Percentiles rank a stretch among this genome's conserved stretches.
phyloP scores from a whole-genome alignment of 1,140 invertebrate genomes.

The Battus philenor region DNA sequence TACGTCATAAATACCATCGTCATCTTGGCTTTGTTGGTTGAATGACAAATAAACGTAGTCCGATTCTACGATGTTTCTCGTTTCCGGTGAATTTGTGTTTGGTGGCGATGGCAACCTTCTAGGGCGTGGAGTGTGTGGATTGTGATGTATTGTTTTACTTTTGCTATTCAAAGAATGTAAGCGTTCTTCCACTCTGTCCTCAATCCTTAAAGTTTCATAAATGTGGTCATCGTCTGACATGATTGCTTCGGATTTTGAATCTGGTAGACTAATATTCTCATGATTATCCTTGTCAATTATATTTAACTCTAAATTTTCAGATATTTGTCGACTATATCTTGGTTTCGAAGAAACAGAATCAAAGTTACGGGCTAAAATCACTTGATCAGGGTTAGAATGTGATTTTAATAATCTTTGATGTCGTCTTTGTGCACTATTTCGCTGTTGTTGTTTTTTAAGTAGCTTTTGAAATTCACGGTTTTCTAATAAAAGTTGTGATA shows the following conservation, averaged over 20 bases:
- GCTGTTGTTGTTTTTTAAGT: conserved; percentile 81
- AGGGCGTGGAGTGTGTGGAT: conserved; percentile 29
- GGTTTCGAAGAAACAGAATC: conserved; percentile 61
- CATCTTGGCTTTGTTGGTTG: conserved; percentile 53
- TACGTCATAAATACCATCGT: conserved; percentile 69
- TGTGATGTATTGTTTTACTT: conserved; percentile 56
- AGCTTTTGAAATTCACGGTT: conserved; percentile 89
- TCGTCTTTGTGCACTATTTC: conserved; percentile 75
- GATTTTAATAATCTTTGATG: conserved; percentile 76
- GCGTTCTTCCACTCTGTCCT: conserved; percentile 39
- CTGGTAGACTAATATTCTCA: conserved; percentile 14
- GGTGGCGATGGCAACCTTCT: conserved; percentile 51
- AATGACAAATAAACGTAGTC: conserved; percentile 74
- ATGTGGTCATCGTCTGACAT: conserved; percentile 77
- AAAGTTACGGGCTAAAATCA: conserved; percentile 50
- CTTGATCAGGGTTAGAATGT: conserved; percentile 69
- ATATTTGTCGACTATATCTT: conserved; percentile 69
- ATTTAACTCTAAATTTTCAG: conserved; percentile 46
- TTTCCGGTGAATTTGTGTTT: conserved; percentile 24
- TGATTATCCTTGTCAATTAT: conserved; percentile 29
- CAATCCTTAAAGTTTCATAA: conserved; percentile 68
- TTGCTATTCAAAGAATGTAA: conserved; percentile 44
- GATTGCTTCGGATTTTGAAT: conserved; percentile 7
- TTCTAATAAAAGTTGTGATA: conserved; percentile 88
- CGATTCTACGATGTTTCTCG: conserved; percentile 42